Evolutionary conservation across 2,888 invertebrate genomes (phyloP), one percentile per base, ranked within the genome.

Genomic region (Acrocyrtus sp.): DNA sequence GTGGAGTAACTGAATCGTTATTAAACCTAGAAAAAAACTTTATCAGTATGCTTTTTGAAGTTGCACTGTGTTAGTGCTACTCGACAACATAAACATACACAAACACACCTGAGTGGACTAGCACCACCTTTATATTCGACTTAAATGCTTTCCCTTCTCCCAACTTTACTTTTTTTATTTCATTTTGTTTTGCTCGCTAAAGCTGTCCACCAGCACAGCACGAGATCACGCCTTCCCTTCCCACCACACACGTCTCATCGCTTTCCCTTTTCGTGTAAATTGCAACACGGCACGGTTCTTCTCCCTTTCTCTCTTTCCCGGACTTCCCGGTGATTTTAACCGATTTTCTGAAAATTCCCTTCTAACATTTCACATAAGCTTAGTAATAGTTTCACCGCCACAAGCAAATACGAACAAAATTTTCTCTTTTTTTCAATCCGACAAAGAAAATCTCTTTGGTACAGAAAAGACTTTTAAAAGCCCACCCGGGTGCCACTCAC

Each of bases 131-230:
- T n/a, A n/a, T n/a, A n/a, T n/a, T n/a, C n/a, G n/a, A n/a, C n/a
- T n/a, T n/a, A n/a, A n/a, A n/a, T n/a, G n/a, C n/a, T n/a, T n/a
- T n/a, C n/a, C n/a, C n/a, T n/a, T n/a, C n/a, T n/a, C n/a, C n/a
- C n/a, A n/a, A n/a, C n/a, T n/a, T n/a, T n/a, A n/a, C n/a, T n/a
- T n/a, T n/a, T n/a, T n/a, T n/a, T n/a, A n/a, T n/a, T n/a, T n/a
- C n/a, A n/a, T n/a, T n/a, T n/a, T 45, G 48, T 54, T 68, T 47
- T 63, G 45, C n/a, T n/a, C n/a, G n/a, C n/a, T n/a, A 39, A 53
- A 39, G 56, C 72, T 73, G 65, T 73, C 73, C 73, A 61, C 56
- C 61, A n/a, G 62, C 73, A 43, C 73, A 73, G 73, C 67, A 39
- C 61, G 73, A 61, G 73, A 66, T 73, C 66, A 73, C 73, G 66